Percentiles rank a stretch among this genome's conserved stretches.
Conservation (phyloP, 1,140 invertebrate genomes). For the Mylabris phalerata region DNA sequence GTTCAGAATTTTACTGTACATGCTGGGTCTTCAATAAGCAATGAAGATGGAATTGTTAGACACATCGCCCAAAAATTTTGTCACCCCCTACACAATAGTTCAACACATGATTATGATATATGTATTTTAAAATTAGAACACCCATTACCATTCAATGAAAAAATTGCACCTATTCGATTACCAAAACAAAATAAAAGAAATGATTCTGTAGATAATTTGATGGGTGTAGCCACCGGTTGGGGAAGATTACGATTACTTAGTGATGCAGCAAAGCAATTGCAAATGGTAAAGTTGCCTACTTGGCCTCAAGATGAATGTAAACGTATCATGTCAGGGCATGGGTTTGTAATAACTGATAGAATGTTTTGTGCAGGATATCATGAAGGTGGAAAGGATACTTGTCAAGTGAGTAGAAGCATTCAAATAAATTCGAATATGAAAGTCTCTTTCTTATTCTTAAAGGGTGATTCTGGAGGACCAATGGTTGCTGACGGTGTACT, state of each 20-base stretch:
- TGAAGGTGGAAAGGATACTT: too few species aligned
- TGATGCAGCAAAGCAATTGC: not conserved
- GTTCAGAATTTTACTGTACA: not conserved
- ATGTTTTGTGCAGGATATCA: too few species aligned
- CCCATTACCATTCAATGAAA: not conserved
- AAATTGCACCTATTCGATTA: not conserved
- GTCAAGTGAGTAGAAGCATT: too few species aligned
- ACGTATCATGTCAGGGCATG: too few species aligned
- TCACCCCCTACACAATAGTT: not conserved
- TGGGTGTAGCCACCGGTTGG: slow-evolving; percentile 3
- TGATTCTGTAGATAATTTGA: not conserved
- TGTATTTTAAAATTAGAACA: not conserved
- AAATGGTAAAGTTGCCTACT: slow-evolving; percentile 1
- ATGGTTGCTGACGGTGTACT: too few species aligned
- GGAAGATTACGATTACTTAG: not conserved
- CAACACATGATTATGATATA: not conserved
- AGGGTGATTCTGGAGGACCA: too few species aligned
- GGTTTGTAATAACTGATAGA: too few species aligned
- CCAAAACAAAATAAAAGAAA: not conserved
- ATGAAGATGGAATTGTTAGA: not conserved
- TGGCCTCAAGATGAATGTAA: not conserved
- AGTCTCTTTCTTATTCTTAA: too few species aligned
- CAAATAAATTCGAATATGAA: too few species aligned
- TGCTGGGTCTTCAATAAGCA: slow-evolving; percentile 6
- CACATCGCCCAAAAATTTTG: not conserved